Base-by-base conservation (phyloP, 2,888 invertebrate genomes). In the Molorchus minor region DNA sequence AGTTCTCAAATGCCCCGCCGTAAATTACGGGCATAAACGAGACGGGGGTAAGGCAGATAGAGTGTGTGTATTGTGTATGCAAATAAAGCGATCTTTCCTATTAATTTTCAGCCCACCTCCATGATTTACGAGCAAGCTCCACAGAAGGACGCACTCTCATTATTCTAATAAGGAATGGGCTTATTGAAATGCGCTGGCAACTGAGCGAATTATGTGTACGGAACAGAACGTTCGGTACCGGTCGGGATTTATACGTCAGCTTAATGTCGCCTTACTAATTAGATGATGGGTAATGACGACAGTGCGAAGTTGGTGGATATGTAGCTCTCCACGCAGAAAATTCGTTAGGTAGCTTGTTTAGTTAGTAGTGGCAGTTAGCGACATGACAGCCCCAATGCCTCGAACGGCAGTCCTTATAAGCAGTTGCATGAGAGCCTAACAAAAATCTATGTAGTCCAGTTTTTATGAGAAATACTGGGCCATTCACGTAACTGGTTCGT, bases 101-200 rank as follows among this genome's bases (percentile, higher is more conserved):
- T 65, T 69, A 64, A 64, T n/a, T 64, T 63, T 62, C 69, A 61
- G 44, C 67, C 67, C 67, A 65, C 63, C 44, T 56, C 33, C 16
- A 30, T 67, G 62, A 67, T 68, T 68, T 68, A 65, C 67, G 61
- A 54, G 52, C 59, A 45, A 55, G 61, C 45, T 56, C 36, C 54
- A 29, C 21, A 36, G 65, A 65, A 68, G 68, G 65, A 64, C 64
- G 21, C 12, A 4, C 47, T 35, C 35, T 43, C 33, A 5, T 8
- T 40, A 36, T n/a, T n/a, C 15, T 35, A 36, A 47, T 36, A 20
- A 35, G 15, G 20, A 43, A 47, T 35, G 12, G 13, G 21, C n/a
- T 36, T 47, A 47, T 35, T 47, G 33, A 47, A 35, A 46, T 46
- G 17, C 17, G 19, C 33, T 16, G 46, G 16, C 33, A 33, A 29